Percentiles rank a stretch among this genome's conserved stretches.
Evolutionary conservation across 2,797 vertebrate species (phyloP).

Genomic region (Discoglossus pictus): DNA sequence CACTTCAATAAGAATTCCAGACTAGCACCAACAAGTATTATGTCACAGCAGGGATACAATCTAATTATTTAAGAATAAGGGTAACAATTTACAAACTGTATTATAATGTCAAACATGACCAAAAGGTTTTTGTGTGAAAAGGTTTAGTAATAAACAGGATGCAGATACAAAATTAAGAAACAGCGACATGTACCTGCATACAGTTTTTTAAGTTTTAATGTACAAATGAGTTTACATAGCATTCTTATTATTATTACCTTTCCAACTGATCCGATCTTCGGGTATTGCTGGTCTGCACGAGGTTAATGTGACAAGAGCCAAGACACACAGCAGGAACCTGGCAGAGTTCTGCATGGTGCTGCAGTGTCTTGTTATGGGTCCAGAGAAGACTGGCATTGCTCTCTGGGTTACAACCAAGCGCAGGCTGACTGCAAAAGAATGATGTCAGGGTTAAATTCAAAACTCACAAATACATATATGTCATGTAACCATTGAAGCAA

Average conservation of each 20-base stretch:
- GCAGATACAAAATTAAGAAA: too few relatives aligned
- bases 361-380: not conserved
- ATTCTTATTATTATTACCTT: constrained; percentile 23
- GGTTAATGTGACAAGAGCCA: constrained; percentile 10
- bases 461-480: not conserved
- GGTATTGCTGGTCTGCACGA: constrained; percentile 23
- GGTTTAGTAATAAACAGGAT: too few relatives aligned
- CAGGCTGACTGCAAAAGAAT: constrained; percentile 6
- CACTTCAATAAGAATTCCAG: too few relatives aligned
- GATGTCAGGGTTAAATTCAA: not conserved
- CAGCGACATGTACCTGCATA: too few relatives aligned
- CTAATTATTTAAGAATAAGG: too few relatives aligned
- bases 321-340: constrained; percentile 4
- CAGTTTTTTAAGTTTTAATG: too few relatives aligned
- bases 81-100: too few relatives aligned
- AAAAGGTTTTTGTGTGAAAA: too few relatives aligned
- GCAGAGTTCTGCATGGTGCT: constrained; percentile 7
- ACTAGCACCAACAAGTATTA: too few relatives aligned
- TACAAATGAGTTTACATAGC: not conserved
- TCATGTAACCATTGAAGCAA: too few relatives aligned
- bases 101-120: too few relatives aligned
- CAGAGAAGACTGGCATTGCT: not conserved
- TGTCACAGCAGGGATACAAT: too few relatives aligned
- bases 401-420: not conserved
- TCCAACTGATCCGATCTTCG: constrained; percentile 2